Percentiles rank a stretch among this genome's conserved stretches.
phyloP scores from a whole-genome alignment of 2,113 vertebrate genomes.

The Leptocoma aspasia region DNA sequence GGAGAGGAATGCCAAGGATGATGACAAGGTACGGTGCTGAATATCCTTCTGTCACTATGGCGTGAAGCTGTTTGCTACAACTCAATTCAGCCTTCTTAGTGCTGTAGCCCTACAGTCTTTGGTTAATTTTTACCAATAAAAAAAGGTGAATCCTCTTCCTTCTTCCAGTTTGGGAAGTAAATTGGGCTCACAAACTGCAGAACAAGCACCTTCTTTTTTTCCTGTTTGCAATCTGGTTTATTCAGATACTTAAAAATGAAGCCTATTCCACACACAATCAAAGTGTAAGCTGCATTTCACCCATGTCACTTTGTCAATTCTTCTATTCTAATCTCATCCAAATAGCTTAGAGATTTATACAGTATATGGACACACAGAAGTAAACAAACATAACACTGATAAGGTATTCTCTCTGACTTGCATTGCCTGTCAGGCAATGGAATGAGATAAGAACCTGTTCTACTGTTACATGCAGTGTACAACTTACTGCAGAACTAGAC shows the following conservation, averaged over 20 bases:
- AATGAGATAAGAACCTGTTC: slow-evolving; percentile 10
- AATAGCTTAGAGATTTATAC: slow-evolving; percentile 9
- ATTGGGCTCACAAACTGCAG: background rate
- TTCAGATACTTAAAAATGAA: slow-evolving; percentile 26
- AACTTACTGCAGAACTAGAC: background rate
- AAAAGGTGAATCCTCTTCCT: background rate
- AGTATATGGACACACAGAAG: background rate
- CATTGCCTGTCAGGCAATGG: background rate
- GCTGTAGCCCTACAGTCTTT: background rate
- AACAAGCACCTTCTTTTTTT: background rate
- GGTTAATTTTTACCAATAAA: background rate
- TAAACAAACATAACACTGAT: slow-evolving; percentile 16
- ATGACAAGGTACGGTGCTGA: background rate
- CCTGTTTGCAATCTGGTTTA: background rate
- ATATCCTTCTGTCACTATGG: background rate
- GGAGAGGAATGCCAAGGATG: background rate
- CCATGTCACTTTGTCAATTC: slow-evolving; percentile 12
- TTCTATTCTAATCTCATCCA: slow-evolving; percentile 21
- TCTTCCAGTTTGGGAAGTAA: background rate
- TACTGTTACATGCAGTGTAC: background rate
- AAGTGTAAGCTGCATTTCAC: slow-evolving; percentile 29
- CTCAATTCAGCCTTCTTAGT: background rate
- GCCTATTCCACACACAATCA: background rate
- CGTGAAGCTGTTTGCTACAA: background rate
- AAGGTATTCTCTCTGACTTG: background rate